Conservation (phyloP, 1,140 invertebrate species). For the Drosophila cardini region DNA sequence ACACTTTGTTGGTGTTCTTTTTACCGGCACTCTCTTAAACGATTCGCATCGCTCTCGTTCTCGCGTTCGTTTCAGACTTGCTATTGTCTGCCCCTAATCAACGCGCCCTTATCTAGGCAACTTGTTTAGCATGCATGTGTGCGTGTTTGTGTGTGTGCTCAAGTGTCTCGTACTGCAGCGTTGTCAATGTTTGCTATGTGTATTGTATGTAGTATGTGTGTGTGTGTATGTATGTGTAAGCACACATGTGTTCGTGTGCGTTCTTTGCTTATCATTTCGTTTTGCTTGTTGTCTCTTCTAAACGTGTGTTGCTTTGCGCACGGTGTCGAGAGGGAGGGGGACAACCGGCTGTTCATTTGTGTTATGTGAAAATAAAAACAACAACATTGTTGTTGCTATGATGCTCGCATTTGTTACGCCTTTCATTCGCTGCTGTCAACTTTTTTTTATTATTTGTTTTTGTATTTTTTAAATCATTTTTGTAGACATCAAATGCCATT, state of each 20-base stretch:
- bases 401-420: slow-evolving; percentile 29
- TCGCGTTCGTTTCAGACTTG: slow-evolving; percentile 65
- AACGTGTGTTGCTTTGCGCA: not conserved
- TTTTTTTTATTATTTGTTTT: slow-evolving; percentile 8
- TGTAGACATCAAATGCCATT: slow-evolving; percentile 58
- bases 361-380: slow-evolving; percentile 52
- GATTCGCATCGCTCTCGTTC: slow-evolving; percentile 2
- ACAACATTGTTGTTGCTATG: slow-evolving; percentile 29
- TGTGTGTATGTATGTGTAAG: slow-evolving; percentile 3
- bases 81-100: slow-evolving; percentile 75
- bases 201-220: slow-evolving; percentile 7
- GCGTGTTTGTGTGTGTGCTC: slow-evolving; percentile 24
- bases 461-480: slow-evolving; percentile 12
- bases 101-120: slow-evolving; percentile 74
- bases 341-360: slow-evolving; percentile 37
- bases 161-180: slow-evolving; percentile 41
- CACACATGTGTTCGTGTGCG: slow-evolving; percentile 1
- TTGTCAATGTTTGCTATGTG: slow-evolving; percentile 16
- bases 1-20: slow-evolving; percentile 28
- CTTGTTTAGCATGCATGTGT: slow-evolving; percentile 30
- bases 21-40: slow-evolving; percentile 25
- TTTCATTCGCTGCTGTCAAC: slow-evolving; percentile 18
- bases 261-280: slow-evolving; percentile 64
- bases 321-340: not conserved
- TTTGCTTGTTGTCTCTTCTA: slow-evolving; percentile 41